Evolutionary conservation across 2,113 vertebrate species (phyloP).

Genomic region (Thalassarche chlororhynchos): DNA sequence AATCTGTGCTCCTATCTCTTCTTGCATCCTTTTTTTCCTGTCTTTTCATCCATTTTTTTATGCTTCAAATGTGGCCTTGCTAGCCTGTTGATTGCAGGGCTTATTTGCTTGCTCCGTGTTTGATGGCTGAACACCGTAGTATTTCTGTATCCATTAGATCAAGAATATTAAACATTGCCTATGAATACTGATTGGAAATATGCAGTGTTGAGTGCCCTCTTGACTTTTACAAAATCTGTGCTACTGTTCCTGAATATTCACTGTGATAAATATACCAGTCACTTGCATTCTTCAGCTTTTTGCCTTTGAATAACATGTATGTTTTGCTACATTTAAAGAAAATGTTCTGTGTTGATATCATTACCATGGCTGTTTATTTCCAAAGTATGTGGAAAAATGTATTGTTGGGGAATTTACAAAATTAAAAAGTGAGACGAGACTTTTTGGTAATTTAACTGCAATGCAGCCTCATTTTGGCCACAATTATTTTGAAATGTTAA

Average conservation of each 20-base stretch:
- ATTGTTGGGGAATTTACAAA: neutral
- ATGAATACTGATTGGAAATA: constrained; percentile 13
- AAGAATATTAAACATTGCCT: neutral
- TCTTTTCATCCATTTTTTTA: neutral
- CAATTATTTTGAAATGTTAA: neutral
- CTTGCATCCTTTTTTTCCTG: neutral
- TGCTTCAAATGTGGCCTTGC: neutral
- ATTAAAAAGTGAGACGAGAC: neutral
- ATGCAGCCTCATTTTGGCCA: neutral
- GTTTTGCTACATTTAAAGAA: neutral
- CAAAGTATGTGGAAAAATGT: neutral
- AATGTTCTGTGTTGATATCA: neutral
- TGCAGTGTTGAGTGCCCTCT: neutral
- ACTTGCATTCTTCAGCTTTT: neutral
- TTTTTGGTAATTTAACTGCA: neutral
- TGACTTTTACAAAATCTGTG: neutral
- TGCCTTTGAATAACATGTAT: neutral
- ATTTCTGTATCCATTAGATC: neutral
- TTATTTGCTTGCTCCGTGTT: neutral
- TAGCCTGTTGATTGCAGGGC: neutral
- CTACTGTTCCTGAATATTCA: neutral
- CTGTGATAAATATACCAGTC: neutral
- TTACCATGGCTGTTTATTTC: neutral
- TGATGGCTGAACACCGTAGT: neutral
- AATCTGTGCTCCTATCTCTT: neutral